Evolutionary conservation across 2,888 invertebrate genomes (phyloP), one percentile per base, ranked within the genome.

Genomic region (Physocephala rufipes): DNA sequence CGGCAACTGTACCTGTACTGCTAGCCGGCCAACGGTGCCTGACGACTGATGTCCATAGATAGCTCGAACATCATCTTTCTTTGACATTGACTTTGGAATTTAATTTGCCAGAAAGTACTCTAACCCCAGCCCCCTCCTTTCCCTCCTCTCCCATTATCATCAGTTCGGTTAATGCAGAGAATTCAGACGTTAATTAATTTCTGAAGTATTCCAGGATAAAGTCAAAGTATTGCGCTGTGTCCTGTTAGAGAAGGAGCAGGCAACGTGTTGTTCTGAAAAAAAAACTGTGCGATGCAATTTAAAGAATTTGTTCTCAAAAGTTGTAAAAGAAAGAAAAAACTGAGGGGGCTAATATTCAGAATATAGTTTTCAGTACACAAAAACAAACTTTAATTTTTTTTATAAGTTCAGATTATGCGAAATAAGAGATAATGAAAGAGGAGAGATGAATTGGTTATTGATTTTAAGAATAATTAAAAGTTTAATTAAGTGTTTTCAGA

Each of bases 81-180:
- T 61, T 67, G 67, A 67, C 59, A 59, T 67, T 67, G 67, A 67
- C 58, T 67, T 67, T 67, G 67, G 67, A 67, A 67, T 67, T 67
- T 67, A 59, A 67, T 67, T 67, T 67, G 47, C 67, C 49, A 19
- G 19, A 47, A 28, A 49, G 47, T 59, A 51, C 30, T n/a, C 9
- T 24, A 30, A 13, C 30, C 26, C 13, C 30, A 15, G n/a, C 5
- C 12, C 28, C n/a, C n/a, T n/a, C n/a, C n/a, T n/a, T n/a, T n/a
- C n/a, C 3, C 30, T 2, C 21, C 53, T 53, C 53, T 51, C 53
- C 36, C 2, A 53, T 21, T 30, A 36, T 16, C 51, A 1, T 36
- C 43, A 3, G 19, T 16, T 30, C 53, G 30, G 51, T 30, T 66
- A 53, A 16, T 66, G 43, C 16, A 66, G 55, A 15, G 36, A 66